A percentile compares a stretch with the other conserved stretches of the same genome.
Evolutionary conservation across 2,113 vertebrate species (phyloP).

Genomic region (Grus americana): DNA sequence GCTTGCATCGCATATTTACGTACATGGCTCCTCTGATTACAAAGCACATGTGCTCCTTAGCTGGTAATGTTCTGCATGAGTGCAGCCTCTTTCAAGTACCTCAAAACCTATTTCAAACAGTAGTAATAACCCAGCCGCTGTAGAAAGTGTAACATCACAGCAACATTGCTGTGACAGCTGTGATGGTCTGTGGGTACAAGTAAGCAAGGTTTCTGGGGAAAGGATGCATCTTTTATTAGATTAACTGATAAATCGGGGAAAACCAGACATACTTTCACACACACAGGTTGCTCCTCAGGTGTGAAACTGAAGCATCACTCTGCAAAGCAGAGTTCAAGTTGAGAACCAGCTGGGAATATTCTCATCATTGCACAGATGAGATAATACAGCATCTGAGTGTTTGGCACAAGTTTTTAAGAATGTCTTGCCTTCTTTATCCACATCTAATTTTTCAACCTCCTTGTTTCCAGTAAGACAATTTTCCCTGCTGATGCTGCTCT

Average conservation of each 20-base stretch:
- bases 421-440: not conserved
- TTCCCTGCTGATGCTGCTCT: not conserved
- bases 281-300: not conserved
- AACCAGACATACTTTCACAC: accelerated
- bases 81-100: not conserved
- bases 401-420: not conserved
- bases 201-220: not conserved
- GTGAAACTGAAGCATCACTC: not conserved
- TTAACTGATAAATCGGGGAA: not conserved
- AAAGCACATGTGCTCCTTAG: not conserved
- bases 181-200: not conserved
- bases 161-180: not conserved
- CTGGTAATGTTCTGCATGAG: not conserved
- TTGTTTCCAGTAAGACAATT: not conserved
- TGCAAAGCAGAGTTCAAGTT: not conserved
- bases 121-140: not conserved
- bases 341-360: not conserved
- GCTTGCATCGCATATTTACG: not conserved
- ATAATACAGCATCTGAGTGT: not conserved
- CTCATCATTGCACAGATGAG: not conserved
- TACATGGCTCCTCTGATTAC: not conserved
- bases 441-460: not conserved
- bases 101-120: not conserved
- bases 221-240: not conserved
- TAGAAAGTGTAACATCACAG: not conserved